Evolutionary conservation across 2,888 invertebrate species (phyloP).

Genomic region (Strigamia maritima): DNA sequence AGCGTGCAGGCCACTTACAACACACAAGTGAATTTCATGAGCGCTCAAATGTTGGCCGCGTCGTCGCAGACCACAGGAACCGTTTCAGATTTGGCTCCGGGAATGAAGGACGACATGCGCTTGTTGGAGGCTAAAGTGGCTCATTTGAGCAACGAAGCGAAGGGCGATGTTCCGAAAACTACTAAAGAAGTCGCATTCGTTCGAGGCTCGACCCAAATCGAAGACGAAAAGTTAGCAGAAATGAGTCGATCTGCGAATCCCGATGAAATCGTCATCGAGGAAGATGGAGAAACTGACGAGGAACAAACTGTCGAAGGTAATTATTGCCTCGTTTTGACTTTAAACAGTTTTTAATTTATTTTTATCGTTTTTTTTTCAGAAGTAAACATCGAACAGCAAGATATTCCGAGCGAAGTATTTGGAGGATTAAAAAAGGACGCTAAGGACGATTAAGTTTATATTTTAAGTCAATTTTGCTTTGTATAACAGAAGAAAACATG

Average conservation of each 20-base stretch:
- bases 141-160: slow-evolving; percentile 45
- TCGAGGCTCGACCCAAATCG: slow-evolving; percentile 53
- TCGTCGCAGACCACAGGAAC: slow-evolving; percentile 58
- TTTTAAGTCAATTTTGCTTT: too few relatives aligned
- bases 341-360: slow-evolving; percentile 34
- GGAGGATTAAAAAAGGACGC: slow-evolving; percentile 65
- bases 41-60: slow-evolving; percentile 90
- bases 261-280: slow-evolving; percentile 53
- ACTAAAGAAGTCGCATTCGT: slow-evolving; percentile 48
- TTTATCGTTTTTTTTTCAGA: slow-evolving; percentile 47
- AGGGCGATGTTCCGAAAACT: slow-evolving; percentile 42
- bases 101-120: slow-evolving; percentile 81
- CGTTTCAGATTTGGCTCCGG: slow-evolving; percentile 69
- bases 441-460: too few relatives aligned
- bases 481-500: too few relatives aligned
- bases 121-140: slow-evolving; percentile 76
- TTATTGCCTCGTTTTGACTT: too few relatives aligned
- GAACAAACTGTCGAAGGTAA: slow-evolving; percentile 51
- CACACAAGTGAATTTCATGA: slow-evolving; percentile 98
- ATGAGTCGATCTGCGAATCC: slow-evolving; percentile 48
- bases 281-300: slow-evolving; percentile 49
- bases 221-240: slow-evolving; percentile 44
- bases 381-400: slow-evolving; percentile 69
- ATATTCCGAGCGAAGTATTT: slow-evolving; percentile 86
- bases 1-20: slow-evolving; percentile 98